Conservation (phyloP, 2,797 vertebrate species). For the Scolopax bukidnonensis region DNA sequence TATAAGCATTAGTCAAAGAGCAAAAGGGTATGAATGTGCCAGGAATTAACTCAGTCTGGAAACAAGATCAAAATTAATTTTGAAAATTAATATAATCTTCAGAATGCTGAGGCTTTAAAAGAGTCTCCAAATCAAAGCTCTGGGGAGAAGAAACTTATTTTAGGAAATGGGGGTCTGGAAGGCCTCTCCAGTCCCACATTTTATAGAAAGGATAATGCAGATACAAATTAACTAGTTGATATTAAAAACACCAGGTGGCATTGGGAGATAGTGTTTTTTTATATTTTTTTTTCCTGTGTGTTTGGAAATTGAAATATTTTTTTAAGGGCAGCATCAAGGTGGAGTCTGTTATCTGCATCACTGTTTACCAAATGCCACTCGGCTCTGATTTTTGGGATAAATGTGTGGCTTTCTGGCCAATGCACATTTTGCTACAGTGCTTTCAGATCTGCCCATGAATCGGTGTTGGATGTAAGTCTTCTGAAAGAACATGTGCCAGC, state of each 20-base stretch:
- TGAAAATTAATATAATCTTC: not conserved
- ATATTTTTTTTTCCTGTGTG: not conserved
- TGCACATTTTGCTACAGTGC: not conserved
- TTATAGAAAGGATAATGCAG: not conserved
- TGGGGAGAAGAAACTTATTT: not conserved
- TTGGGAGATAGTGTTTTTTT: not conserved
- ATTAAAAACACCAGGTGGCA: not conserved
- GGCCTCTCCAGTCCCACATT: not conserved
- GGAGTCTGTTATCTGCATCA: not conserved
- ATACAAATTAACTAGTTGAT: not conserved
- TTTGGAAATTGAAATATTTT: not conserved
- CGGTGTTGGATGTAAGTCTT: accelerated
- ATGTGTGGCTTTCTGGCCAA: not conserved
- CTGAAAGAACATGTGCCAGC: not conserved
- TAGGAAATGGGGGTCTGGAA: not conserved
- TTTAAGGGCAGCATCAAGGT: not conserved
- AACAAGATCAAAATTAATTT: not conserved
- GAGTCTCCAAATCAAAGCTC: not conserved
- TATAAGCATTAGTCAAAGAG: not conserved
- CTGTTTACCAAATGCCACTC: not conserved
- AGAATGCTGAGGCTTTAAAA: not conserved
- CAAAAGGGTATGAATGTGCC: not conserved
- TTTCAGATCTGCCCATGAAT: not conserved
- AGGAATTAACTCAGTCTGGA: not conserved
- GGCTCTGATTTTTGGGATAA: not conserved